Evolutionary conservation across 2,888 invertebrate species (phyloP), one percentile per base, ranked within the genome.

Genomic region (Shargacucullia verbasci): DNA sequence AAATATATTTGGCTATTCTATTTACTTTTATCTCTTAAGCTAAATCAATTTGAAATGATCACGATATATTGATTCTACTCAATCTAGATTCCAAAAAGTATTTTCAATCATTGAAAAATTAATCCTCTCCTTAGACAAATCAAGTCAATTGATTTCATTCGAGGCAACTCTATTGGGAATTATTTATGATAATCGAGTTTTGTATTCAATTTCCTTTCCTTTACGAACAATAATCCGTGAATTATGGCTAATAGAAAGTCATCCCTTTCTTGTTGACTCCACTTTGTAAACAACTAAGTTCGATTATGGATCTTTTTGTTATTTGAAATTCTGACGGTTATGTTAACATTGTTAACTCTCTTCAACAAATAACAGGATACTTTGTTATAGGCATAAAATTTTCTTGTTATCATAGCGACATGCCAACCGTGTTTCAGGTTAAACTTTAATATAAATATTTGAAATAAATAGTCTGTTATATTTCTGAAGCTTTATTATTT

Each of bases 191-290:
- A 84, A 88, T 86, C 77, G 85, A 87, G 83, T 85, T 87, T 82
- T 83, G 86, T 84, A 75, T 86, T 82, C 86, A 86, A 88, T 88
- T 87, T 88, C 88, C 89, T 82, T 81, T 84, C 83, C 80, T 80
- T 81, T 82, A 82, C 76, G 74, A 80, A 80, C 70, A 75, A 66
- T 75, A 76, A 76, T 83, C 78, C 79, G 74, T 83, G 81, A 87
- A 79, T 85, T 83, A 87, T 82, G 62, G 76, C 73, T 79, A 76
- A 80, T 76, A 73, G 81, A 73, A 80, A 80, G 70, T 78, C 79
- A 82, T 76, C 75, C 76, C 59, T 70, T 67, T 71, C 66, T 70
- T 58, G 66, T 71, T 71, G 72, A 60, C 40, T 73, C 46, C 40
- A 70, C 59, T 65, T 69, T 58, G 66, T 60, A 57, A 61, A 68